Conservation (phyloP, 2,797 vertebrate genomes). For the Malurus splendens region DNA sequence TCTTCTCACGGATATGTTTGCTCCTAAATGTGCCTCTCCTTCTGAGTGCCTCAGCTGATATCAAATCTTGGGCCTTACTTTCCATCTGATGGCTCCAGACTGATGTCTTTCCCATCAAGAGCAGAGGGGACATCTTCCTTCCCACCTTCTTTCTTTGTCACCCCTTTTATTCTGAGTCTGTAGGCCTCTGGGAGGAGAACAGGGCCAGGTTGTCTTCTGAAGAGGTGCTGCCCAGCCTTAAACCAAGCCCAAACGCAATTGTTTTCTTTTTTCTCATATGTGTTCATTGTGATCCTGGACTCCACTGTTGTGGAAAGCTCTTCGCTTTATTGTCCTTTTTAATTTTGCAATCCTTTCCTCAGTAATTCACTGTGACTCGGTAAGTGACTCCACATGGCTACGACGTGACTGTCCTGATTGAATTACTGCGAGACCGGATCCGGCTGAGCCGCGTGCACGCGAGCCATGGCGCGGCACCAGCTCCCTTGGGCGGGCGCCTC, state of each 20-base stretch:
- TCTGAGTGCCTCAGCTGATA: background rate
- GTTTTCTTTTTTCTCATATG: conserved; percentile 18
- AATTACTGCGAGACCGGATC: conserved; percentile 44
- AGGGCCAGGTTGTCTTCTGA: background rate
- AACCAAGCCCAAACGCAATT: background rate
- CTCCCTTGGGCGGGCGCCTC: accelerated
- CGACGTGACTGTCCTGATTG: conserved; percentile 56
- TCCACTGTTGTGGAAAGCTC: conserved; percentile 52
- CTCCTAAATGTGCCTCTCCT: accelerated
- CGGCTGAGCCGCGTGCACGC: background rate
- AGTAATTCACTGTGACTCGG: conserved; percentile 57
- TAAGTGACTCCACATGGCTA: conserved; percentile 62
- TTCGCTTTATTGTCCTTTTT: conserved; percentile 55
- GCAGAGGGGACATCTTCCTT: background rate
- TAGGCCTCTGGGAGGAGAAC: background rate
- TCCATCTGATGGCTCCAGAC: background rate
- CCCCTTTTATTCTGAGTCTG: background rate
- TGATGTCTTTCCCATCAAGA: background rate
- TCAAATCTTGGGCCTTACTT: background rate
- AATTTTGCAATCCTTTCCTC: conserved; percentile 59
- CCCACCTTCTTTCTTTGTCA: background rate
- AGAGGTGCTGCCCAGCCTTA: background rate
- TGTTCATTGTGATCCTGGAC: conserved; percentile 32
- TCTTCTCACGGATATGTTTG: accelerated
- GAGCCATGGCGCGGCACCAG: background rate